These are phyloP conservation scores for Furcifer pardalis DNA, from an alignment of 2,797 vertebrate genomes.

Conservation along the genomic window DNA sequence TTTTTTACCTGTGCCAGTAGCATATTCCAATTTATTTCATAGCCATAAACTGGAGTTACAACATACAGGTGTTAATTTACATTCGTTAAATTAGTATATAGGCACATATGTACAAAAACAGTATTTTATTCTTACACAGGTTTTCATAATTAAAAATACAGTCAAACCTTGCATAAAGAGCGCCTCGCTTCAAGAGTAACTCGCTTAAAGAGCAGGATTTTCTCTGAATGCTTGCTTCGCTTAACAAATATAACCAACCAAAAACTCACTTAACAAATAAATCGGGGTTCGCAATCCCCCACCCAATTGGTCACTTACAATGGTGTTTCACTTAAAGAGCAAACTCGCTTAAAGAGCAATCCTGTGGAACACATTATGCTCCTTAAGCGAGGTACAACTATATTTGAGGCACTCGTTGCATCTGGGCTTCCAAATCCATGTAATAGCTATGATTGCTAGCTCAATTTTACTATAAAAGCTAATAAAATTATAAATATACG, in stretches of 20 bases:
- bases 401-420: neutral
- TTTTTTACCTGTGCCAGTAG: neutral
- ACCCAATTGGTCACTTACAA: too few species aligned
- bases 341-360: too few species aligned
- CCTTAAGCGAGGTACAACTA: too few species aligned
- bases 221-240: too few species aligned
- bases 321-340: too few species aligned
- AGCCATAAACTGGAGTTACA: neutral
- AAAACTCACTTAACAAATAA: too few species aligned
- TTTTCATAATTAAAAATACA: neutral
- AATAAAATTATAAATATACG: neutral
- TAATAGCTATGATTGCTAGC: neutral
- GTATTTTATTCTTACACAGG: neutral
- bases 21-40: neutral
- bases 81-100: neutral
- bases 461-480: neutral
- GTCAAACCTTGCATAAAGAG: too few species aligned
- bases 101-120: neutral
- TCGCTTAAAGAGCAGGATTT: too few species aligned
- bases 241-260: too few species aligned
- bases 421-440: neutral
- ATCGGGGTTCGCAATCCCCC: too few species aligned
- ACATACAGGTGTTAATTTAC: neutral
- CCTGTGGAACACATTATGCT: too few species aligned
- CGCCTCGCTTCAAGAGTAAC: too few species aligned